phyloP scores from a whole-genome alignment of 2,888 invertebrate species.

The Tanytarsus gracilentus region DNA sequence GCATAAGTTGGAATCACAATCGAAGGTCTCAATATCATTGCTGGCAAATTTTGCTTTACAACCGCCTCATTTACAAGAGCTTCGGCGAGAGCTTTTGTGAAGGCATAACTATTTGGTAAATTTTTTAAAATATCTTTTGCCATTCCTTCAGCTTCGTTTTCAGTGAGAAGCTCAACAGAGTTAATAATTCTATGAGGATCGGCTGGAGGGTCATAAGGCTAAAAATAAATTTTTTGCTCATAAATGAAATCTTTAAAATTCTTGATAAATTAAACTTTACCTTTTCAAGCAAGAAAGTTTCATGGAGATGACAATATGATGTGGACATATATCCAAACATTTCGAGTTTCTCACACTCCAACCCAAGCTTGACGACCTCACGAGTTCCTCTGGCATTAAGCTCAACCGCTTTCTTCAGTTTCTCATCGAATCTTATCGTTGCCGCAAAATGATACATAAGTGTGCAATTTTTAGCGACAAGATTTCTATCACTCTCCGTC shows the following conservation, averaged over 20 bases:
- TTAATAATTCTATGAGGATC: conserved; percentile 66
- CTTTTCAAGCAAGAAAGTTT: conserved; percentile 69
- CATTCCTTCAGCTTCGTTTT: conserved; percentile 56
- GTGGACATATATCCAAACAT: conserved; percentile 76
- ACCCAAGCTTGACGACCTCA: conserved; percentile 73
- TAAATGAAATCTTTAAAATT: too few species aligned
- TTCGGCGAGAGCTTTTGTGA: conserved; percentile 87
- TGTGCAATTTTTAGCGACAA: conserved; percentile 57
- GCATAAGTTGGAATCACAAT: conserved; percentile 83
- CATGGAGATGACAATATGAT: conserved; percentile 82
- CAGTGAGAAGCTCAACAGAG: conserved; percentile 69
- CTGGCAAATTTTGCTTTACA: conserved; percentile 55
- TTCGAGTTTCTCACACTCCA: conserved; percentile 64
- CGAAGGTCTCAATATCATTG: conserved; percentile 74
- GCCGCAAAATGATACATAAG: conserved; percentile 81
- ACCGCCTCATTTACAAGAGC: conserved; percentile 71
- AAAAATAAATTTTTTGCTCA: too few species aligned
- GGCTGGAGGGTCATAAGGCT: conserved; percentile 72
- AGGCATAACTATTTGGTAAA: conserved; percentile 87
- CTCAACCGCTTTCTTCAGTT: conserved; percentile 77
- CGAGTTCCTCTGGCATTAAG: conserved; percentile 89
- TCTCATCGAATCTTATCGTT: conserved; percentile 71
- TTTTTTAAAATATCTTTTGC: conserved; percentile 61
- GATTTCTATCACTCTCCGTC: conserved; percentile 53
- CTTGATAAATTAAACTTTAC: neutral